Conservation (phyloP, 2,888 invertebrate genomes). For the Sipha maydis region DNA sequence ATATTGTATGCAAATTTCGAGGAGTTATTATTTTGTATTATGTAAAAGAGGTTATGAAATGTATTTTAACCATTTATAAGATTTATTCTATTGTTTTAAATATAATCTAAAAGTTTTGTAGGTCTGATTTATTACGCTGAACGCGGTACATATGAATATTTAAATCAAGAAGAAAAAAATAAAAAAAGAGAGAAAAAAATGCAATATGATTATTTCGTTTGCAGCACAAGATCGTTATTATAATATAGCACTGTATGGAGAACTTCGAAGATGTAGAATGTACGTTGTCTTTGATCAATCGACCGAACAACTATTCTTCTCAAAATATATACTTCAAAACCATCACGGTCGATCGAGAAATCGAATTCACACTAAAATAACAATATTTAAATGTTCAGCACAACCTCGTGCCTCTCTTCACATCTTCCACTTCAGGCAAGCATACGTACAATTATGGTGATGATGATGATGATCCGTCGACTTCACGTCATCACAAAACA, state of each 20-base stretch:
- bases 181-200: constrained; percentile 3
- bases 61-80: constrained; percentile 56
- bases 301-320: neutral
- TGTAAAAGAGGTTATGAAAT: constrained; percentile 56
- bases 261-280: neutral
- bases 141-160: constrained; percentile 2
- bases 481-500: too few relatives aligned
- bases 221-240: neutral
- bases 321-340: neutral
- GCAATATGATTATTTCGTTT: constrained; percentile 24
- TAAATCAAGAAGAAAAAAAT: neutral
- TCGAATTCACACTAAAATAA: too few relatives aligned
- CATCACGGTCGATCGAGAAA: neutral
- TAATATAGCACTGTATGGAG: neutral
- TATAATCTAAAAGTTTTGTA: constrained; percentile 49
- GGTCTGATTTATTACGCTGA: constrained; percentile 51
- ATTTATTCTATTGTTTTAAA: constrained; percentile 60
- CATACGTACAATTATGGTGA: too few relatives aligned
- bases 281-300: neutral
- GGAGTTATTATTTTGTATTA: constrained; percentile 45
- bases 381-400: too few relatives aligned
- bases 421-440: too few relatives aligned
- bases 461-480: too few relatives aligned
- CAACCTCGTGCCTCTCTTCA: too few relatives aligned
- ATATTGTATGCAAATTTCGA: constrained; percentile 54